Base-by-base conservation (phyloP, 30 jellyfish, hydroid and myxozoan species). In the Aurelia aurita complex sp. Pacific region DNA sequence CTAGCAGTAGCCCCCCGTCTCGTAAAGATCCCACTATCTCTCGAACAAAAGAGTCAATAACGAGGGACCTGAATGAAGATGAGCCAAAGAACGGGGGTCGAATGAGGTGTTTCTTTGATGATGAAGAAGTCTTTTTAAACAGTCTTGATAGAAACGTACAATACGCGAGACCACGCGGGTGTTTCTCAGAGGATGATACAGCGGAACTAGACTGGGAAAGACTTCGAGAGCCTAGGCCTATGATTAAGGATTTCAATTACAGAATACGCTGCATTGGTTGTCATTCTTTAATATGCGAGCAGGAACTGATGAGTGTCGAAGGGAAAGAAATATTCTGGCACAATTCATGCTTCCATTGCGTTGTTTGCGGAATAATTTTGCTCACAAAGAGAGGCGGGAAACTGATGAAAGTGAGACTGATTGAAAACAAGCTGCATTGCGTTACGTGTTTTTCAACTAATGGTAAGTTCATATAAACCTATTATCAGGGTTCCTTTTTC, bases 261-360 rank as follows among this genome's bases (percentile, higher is more conserved):
- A 69, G 76, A 67, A 57, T 69, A 14, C 85, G 95, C 14, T 86
- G 95, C 55, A 65, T 73, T 23, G 62, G 73, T 43, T 86, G 95
- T 57, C 82, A 69, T 11, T 36, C 85, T 10, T 46, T 77, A 32
- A 86, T 86, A 8, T 43, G 69, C 51, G 95, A 86, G 54, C 38
- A 40, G 35, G 80, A 53, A 50, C 33, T 70, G 81, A 86, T 86
- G 95, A 86, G 83, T 42, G 89, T 86, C 17, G 81, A 19, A 7
- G 89, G 83, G 13, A 73, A 80, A 61, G 89, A 69, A 50, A 16
- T 86, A 70, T 86, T 23, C 71, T 86, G 95, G 95, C 95, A 86
- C 23, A 51, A 32, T 18, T 29, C 75, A 6, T 86, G 95, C 74
- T 86, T 86, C 66, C 57, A 67, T 63, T 86, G 95, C 38, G 79